Percentiles rank a stretch among this genome's conserved stretches.
These are phyloP conservation scores for Malachius bipustulatus DNA, from an alignment of 2,888 invertebrate genomes.

Conservation along the genomic window DNA sequence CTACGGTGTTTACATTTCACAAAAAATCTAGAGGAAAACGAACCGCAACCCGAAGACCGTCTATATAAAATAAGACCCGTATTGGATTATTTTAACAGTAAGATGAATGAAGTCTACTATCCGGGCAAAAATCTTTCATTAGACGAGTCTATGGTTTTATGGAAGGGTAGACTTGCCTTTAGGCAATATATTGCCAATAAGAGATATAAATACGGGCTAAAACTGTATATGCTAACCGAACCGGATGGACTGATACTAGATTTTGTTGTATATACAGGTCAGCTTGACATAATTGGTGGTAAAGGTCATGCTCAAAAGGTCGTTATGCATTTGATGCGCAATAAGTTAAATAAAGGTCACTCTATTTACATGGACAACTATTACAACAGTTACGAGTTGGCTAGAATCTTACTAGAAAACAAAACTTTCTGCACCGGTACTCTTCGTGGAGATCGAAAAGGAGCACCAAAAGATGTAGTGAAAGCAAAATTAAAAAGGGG, in stretches of 20 bases:
- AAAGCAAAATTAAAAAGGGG: no score
- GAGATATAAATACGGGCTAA: no score
- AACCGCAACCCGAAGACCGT: no score
- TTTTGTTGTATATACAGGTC: slow-evolving; percentile 11
- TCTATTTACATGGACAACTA: slow-evolving; percentile 17
- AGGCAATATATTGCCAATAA: no score
- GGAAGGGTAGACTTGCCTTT: no score
- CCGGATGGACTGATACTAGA: slow-evolving; percentile 25
- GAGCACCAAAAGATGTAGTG: no score
- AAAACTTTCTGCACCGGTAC: no score
- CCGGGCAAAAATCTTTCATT: no score
- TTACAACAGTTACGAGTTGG: slow-evolving; percentile 14
- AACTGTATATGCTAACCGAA: slow-evolving; percentile 27
- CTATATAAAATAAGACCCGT: slow-evolving; percentile 21
- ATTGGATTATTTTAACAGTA: slow-evolving; percentile 22
- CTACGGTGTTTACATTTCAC: slow-evolving; percentile 14
- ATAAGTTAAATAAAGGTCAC: slow-evolving; percentile 12
- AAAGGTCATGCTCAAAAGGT: slow-evolving; percentile 10
- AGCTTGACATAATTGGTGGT: slow-evolving; percentile 5
- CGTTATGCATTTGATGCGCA: slow-evolving; percentile 11
- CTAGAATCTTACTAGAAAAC: no score
- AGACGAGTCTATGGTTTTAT: no score
- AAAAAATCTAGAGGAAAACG: no score
- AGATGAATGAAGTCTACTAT: slow-evolving; percentile 21
- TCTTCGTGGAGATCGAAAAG: no score